Conservation (phyloP, 2,797 vertebrate genomes). For the Alca torda region DNA sequence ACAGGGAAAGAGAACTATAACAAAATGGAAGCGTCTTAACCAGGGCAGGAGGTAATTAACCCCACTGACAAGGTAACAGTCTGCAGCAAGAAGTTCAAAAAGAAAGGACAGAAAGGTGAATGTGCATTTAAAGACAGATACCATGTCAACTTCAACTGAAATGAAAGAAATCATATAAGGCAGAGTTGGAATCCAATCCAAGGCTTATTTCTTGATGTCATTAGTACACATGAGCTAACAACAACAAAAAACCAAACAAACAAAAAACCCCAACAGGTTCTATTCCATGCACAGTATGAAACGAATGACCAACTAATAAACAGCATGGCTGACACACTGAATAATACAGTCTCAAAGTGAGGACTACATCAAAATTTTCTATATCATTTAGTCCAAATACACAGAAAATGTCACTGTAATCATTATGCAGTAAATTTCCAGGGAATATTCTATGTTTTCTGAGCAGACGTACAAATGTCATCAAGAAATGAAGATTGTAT, state of each 20-base stretch:
- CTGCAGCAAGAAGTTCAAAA: background rate
- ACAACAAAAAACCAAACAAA: background rate
- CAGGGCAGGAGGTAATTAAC: background rate
- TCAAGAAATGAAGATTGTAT: background rate
- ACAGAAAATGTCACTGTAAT: background rate
- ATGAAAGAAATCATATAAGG: background rate
- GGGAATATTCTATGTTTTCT: background rate
- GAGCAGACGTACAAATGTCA: background rate
- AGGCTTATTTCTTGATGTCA: background rate
- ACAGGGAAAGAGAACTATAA: background rate
- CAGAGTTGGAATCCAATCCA: background rate
- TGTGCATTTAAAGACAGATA: background rate
- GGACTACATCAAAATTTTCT: background rate
- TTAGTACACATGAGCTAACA: background rate
- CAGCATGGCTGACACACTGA: background rate
- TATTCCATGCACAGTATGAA: background rate
- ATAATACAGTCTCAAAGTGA: background rate
- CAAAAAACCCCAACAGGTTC: background rate
- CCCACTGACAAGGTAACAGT: background rate
- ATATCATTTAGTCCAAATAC: background rate
- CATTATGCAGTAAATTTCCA: background rate
- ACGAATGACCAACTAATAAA: background rate
- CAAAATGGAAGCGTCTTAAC: background rate
- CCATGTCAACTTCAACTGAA: background rate
- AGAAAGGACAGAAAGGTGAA: background rate